Conservation (phyloP, 2,113 vertebrate genomes). For the Kryptolebias marmoratus region DNA sequence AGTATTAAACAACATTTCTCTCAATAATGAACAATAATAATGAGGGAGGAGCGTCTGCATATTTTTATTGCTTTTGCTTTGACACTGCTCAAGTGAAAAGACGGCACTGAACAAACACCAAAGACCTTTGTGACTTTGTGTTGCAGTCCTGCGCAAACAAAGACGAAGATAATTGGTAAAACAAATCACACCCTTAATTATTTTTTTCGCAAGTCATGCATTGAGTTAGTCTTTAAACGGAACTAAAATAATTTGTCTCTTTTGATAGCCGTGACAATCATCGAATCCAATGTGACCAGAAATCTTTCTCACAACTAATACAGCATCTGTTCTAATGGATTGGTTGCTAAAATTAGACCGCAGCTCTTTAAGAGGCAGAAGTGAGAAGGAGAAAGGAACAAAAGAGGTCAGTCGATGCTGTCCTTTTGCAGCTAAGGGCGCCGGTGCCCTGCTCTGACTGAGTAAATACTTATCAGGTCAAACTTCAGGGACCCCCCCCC, state of each 20-base stretch:
- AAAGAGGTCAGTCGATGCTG: conserved; percentile 17
- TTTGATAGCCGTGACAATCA: neutral
- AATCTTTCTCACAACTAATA: neutral
- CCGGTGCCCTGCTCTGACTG: neutral
- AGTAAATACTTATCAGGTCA: conserved; percentile 34
- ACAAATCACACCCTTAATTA: neutral
- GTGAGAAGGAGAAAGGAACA: conserved; percentile 29
- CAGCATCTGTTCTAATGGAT: conserved; percentile 13
- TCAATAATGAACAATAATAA: neutral
- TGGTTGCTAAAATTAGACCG: conserved; percentile 41
- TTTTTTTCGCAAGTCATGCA: conserved; percentile 25
- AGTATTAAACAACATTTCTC: neutral
- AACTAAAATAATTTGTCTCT: neutral
- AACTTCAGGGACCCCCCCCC: neutral
- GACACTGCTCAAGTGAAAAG: neutral
- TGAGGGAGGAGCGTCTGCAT: neutral
- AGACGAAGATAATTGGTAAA: conserved; percentile 1
- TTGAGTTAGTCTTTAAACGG: neutral
- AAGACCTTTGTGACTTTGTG: conserved; percentile 34
- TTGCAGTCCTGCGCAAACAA: conserved; percentile 38
- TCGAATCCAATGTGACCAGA: neutral
- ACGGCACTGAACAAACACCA: neutral
- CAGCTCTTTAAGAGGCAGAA: conserved; percentile 25
- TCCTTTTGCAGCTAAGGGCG: conserved; percentile 22
- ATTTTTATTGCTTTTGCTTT: conserved; percentile 5